Evolutionary conservation across 2,113 vertebrate species (phyloP), one percentile per base, ranked within the genome.

Genomic region (Syrrhaptes paradoxus): DNA sequence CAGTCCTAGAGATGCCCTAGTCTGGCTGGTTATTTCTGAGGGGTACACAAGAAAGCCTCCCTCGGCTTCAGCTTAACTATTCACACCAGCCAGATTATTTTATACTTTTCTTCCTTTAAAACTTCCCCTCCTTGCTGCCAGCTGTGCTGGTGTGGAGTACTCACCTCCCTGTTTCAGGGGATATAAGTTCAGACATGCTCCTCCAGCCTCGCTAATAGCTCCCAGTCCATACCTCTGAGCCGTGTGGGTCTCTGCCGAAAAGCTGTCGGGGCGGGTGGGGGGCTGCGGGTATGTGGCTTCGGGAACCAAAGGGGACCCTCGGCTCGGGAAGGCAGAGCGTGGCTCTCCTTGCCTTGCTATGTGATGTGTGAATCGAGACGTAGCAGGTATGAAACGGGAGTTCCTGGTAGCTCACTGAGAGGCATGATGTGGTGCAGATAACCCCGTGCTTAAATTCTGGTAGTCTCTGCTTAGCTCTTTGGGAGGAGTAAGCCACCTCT

Each of bases 351-450:
- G 34, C 52, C 74, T 41, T 36, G 38, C 6, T 32, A 10, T 0
- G 1, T 18, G 2, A 1, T 0, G 18, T 14, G 52, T 24, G 48
- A n/a, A 3, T 11, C 18, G 46, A 57, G 38, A 2, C 10, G 11
- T 4, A 18, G 45, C 0, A 7, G 45, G 17, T 17, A 4, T 13
- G 26, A 51, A 32, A 20, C 2, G 5, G 38, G 5, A 9, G 21
- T n/a, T 18, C 62, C 38, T 31, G 13, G 5, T 63, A 46, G 31
- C 16, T 79, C 17, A 0, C 49, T 25, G 41, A 38, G 21, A 41
- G 36, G 6, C 9, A 3, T 3, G 32, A 11, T 16, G 3, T 0
- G 0, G 41, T 12, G 7, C 1, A 5, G n/a, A 2, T 21, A 36
- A 49, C 55, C 54, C 58, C 1, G 1, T 15, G 63, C 32, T 66